Conservation (phyloP, 2,888 invertebrate species). For the Caenorhabditis sp. region DNA sequence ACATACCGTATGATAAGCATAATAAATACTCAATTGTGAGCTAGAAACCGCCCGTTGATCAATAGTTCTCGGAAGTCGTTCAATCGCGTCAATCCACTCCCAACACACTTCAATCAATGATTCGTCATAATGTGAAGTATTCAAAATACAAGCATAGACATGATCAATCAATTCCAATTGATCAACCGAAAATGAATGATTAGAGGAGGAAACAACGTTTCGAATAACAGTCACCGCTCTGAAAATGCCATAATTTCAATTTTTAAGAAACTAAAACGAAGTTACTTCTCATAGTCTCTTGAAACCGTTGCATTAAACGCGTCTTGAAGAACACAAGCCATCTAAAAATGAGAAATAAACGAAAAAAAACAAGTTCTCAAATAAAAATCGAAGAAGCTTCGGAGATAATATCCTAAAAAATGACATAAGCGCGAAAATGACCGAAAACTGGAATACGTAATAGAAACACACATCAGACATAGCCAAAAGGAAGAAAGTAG, state of each 20-base stretch:
- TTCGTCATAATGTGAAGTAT: conserved; percentile 60
- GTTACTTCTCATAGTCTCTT: conserved; percentile 60
- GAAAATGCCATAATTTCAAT: not conserved
- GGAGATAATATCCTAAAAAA: not conserved
- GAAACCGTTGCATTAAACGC: conserved; percentile 57
- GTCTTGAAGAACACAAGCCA: conserved; percentile 37
- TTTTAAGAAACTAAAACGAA: too few relatives aligned
- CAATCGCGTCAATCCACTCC: conserved; percentile 62
- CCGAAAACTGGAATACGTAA: not conserved
- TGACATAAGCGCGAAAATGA: conserved; percentile 2
- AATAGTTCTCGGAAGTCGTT: conserved; percentile 44
- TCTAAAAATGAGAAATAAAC: not conserved
- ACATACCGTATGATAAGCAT: conserved; percentile 56
- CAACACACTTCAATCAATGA: conserved; percentile 58
- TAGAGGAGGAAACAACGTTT: conserved; percentile 28
- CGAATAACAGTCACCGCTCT: conserved; percentile 51
- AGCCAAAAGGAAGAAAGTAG: conserved; percentile 23
- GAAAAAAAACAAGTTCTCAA: not conserved
- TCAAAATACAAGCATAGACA: conserved; percentile 58
- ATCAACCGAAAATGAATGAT: conserved; percentile 50
- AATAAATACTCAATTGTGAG: conserved; percentile 55
- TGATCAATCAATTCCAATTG: conserved; percentile 62
- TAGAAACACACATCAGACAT: not conserved
- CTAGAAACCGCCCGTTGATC: conserved; percentile 51
- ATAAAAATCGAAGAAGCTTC: not conserved